Evolutionary conservation across 1,140 invertebrate genomes (phyloP).

Genomic region (Dendroctonus ponderosae): DNA sequence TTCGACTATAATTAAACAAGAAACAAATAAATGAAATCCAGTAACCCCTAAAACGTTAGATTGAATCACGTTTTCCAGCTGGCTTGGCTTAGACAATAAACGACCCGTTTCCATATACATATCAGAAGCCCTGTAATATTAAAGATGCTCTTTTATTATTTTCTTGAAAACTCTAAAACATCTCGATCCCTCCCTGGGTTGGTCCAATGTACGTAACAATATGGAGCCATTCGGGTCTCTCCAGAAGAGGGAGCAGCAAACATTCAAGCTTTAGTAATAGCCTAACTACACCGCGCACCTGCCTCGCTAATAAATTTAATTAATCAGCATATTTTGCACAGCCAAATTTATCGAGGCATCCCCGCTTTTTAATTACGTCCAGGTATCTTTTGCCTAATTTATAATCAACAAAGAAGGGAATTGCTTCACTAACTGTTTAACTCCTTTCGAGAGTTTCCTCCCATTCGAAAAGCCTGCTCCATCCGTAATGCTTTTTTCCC

Average conservation of each 20-base stretch:
- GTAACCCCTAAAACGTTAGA: too few species aligned
- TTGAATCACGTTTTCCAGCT: too few species aligned
- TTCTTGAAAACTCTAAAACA: neutral
- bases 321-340: slow-evolving; percentile 32
- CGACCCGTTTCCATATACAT: too few species aligned
- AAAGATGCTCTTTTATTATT: too few species aligned
- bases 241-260: slow-evolving; percentile 27
- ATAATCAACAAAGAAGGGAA: slow-evolving; percentile 17
- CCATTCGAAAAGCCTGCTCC: too few species aligned
- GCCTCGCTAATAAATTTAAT: slow-evolving; percentile 34
- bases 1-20: too few species aligned
- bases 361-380: slow-evolving; percentile 24
- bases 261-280: slow-evolving; percentile 32
- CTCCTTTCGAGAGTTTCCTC: too few species aligned
- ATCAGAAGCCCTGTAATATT: too few species aligned
- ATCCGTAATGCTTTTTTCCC: too few species aligned
- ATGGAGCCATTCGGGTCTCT: slow-evolving; percentile 22
- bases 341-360: slow-evolving; percentile 28
- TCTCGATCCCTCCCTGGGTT: slow-evolving; percentile 4
- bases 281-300: slow-evolving; percentile 30
- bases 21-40: too few species aligned
- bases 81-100: too few species aligned
- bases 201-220: slow-evolving; percentile 32
- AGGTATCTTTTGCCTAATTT: slow-evolving; percentile 18
- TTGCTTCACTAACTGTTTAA: neutral